Percentiles rank a stretch among this genome's conserved stretches.
Evolutionary conservation across 2,113 vertebrate species (phyloP).

Genomic region (Suricata suricatta): DNA sequence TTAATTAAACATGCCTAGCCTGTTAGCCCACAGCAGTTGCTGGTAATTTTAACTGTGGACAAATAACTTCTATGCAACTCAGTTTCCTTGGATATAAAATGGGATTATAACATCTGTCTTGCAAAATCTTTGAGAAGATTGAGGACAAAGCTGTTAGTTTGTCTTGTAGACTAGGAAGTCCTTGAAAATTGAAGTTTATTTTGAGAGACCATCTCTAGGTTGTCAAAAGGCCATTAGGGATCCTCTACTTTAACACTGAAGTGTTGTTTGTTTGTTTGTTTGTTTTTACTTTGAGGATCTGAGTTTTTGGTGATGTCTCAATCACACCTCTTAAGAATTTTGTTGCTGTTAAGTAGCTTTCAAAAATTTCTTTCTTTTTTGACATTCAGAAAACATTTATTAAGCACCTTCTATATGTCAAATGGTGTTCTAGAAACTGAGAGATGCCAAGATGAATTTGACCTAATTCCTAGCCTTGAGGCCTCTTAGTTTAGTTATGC

Average conservation of each 20-base stretch:
- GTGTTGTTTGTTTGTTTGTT: background rate
- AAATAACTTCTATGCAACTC: constrained; percentile 7
- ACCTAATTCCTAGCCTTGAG: background rate
- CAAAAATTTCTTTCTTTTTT: constrained; percentile 21
- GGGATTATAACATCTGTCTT: background rate
- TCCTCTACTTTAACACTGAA: background rate
- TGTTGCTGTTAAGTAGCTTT: constrained; percentile 1
- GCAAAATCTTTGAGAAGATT: background rate
- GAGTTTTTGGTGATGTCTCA: background rate
- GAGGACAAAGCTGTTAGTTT: background rate
- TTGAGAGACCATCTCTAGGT: background rate
- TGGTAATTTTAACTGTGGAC: background rate
- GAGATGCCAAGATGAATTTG: background rate
- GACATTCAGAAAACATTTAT: constrained; percentile 2
- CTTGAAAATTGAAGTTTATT: background rate
- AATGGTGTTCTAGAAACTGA: background rate
- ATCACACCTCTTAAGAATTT: constrained; percentile 53
- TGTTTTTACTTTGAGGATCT: background rate
- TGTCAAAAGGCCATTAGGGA: background rate
- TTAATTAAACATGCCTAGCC: background rate
- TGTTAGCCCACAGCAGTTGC: background rate
- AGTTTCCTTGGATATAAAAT: background rate
- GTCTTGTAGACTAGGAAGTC: constrained; percentile 30
- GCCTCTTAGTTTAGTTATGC: background rate
- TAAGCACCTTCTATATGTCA: background rate